Evolutionary conservation across 1,140 invertebrate genomes (phyloP), one percentile per base, ranked within the genome.

Genomic region (Choristoneura fumiferana): DNA sequence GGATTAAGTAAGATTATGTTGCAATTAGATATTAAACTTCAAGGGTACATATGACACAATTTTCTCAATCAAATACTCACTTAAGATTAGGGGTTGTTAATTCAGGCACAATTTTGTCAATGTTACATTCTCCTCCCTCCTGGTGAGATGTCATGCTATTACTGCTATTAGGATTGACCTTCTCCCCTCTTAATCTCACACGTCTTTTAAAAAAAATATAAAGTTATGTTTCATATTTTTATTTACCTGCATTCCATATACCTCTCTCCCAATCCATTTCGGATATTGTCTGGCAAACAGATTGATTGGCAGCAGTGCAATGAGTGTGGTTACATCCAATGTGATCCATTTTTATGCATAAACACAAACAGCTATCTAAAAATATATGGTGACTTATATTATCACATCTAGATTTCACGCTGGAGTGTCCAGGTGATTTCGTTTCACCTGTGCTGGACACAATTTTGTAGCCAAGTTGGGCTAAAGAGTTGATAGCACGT

Each of bases 221-320:
- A 2, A 29, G 2, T 29, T 2, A 29, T 29, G 22, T 29, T 6
- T n/a, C n/a, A n/a, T n/a, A n/a, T 2, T 29, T 29, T 29, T 15
- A 54, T 49, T 60, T 84, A 95, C 95, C 94, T 81, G 95, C 94
- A 78, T 92, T 93, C 96, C 96, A 98, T 75, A 98, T 94, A 52
- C 96, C 96, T 63, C 95, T 92, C 84, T 97, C 96, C 90, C 97
- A 98, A 69, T 97, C 95, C 91, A 98, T 92, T 90, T 98, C 96
- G 60, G 93, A 92, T 56, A 98, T 76, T 57, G 95, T 94, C 81
- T 98, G 96, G 58, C 84, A 85, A 18, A 94, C 90, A 59, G 92
- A 91, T 49, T 90, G 60, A 78, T 80, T 87, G 54, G 78, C 59
- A 71, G 59, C 73, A 63, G 73, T 72, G 60, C 79, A 81, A 38